Conservation (phyloP, 2,888 invertebrate species). For the Campoletis raptor region DNA sequence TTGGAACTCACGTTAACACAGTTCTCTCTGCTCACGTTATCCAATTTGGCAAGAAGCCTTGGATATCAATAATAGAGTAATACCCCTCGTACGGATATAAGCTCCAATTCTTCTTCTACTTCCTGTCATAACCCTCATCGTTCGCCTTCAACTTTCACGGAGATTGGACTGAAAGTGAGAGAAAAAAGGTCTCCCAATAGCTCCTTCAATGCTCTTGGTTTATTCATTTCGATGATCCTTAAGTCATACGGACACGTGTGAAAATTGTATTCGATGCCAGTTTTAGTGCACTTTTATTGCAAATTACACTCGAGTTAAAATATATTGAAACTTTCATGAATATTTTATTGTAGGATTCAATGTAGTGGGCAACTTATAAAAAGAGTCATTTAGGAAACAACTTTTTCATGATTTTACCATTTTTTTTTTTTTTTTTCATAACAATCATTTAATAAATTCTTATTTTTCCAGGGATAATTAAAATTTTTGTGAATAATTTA, state of each 20-base stretch:
- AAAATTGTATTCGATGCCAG: constrained; percentile 14
- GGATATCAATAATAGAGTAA: constrained; percentile 8
- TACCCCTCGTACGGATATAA: constrained; percentile 14
- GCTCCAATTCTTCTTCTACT: constrained; percentile 52
- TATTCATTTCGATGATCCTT: constrained; percentile 24
- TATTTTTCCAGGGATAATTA: neutral
- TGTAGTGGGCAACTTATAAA: neutral
- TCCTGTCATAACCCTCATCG: constrained; percentile 39
- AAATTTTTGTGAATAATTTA: neutral
- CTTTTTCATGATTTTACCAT: neutral
- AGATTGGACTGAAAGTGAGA: constrained; percentile 15
- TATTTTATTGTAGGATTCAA: neutral
- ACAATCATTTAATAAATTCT: too few relatives aligned
- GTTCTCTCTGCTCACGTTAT: constrained; percentile 9
- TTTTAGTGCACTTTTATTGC: constrained; percentile 4
- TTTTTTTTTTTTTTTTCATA: neutral
- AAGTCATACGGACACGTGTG: neutral
- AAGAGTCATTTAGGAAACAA: neutral
- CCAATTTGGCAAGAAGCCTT: constrained; percentile 31
- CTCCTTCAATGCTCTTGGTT: constrained; percentile 12
- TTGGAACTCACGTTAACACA: neutral
- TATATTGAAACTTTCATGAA: neutral
- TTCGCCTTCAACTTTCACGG: constrained; percentile 28
- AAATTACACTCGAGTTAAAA: neutral
- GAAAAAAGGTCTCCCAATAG: constrained; percentile 12